phyloP scores from a whole-genome alignment of 2,113 vertebrate species.

The Nycticryphes semicollaris region DNA sequence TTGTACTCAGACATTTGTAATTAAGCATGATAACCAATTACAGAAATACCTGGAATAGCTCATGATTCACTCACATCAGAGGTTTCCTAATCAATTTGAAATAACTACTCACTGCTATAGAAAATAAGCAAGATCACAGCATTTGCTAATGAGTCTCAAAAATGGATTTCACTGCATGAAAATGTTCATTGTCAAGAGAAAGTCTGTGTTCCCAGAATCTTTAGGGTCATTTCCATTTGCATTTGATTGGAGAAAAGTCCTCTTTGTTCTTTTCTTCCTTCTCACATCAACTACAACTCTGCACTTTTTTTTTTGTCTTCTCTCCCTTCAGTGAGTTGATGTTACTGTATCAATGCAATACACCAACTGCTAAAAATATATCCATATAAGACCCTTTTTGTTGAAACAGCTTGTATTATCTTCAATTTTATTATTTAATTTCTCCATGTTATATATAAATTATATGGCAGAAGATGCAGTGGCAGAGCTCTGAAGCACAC shows the following conservation, averaged over 20 bases:
- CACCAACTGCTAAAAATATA: conserved; percentile 68
- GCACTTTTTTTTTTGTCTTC: neutral
- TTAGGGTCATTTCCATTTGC: conserved; percentile 77
- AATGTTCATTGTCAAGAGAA: conserved; percentile 76
- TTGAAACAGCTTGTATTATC: conserved; percentile 59
- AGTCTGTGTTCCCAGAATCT: conserved; percentile 70
- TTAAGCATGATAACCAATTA: conserved; percentile 80
- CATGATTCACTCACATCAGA: conserved; percentile 73
- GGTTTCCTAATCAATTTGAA: conserved; percentile 77
- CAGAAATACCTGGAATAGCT: conserved; percentile 75
- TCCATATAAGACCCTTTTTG: conserved; percentile 57
- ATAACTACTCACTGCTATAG: conserved; percentile 66
- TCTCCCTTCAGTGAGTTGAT: conserved; percentile 47
- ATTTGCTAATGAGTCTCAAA: conserved; percentile 77
- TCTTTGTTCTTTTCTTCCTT: conserved; percentile 72
- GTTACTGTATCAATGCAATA: conserved; percentile 56
- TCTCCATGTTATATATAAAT: conserved; percentile 41
- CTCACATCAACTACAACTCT: conserved; percentile 41
- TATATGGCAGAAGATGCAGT: conserved; percentile 23
- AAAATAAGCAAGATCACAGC: conserved; percentile 81
- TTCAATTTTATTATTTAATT: conserved; percentile 74
- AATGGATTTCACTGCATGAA: conserved; percentile 78
- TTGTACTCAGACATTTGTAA: conserved; percentile 76
- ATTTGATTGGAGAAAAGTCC: conserved; percentile 71
- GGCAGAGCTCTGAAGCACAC: neutral